A percentile compares a stretch with the other conserved stretches of the same genome.
Evolutionary conservation across 2,113 vertebrate genomes (phyloP).

Genomic region (Paramisgurnus dabryanus): DNA sequence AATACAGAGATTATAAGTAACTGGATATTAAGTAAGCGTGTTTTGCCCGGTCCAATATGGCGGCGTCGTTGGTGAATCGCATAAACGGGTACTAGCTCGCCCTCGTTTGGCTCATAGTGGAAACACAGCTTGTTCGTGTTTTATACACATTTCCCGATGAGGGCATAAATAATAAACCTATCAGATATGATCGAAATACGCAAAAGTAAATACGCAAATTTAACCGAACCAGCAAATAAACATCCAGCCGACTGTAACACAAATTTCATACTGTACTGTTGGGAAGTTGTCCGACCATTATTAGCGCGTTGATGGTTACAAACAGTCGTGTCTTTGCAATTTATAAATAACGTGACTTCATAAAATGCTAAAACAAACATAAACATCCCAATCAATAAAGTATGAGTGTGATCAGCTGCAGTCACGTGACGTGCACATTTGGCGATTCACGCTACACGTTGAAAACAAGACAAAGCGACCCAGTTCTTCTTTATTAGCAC

Average conservation of each 20-base stretch:
- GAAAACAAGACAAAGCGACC: background rate
- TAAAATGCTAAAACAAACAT: background rate
- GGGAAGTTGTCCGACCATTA: background rate
- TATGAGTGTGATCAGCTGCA: conserved; percentile 25
- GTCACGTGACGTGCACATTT: conserved; percentile 31
- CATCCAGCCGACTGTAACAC: background rate
- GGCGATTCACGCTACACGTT: background rate
- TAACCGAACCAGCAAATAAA: background rate
- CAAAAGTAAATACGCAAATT: background rate
- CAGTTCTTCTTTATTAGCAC: background rate
- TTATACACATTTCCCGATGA: too few species aligned
- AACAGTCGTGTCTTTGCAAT: background rate
- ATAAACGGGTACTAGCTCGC: too few species aligned
- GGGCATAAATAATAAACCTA: too few species aligned
- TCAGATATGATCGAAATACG: too few species aligned
- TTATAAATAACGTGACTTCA: background rate
- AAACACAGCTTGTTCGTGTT: too few species aligned
- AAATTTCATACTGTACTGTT: too few species aligned
- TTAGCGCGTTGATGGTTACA: background rate
- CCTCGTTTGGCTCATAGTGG: too few species aligned
- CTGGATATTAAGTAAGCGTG: too few species aligned
- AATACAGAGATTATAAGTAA: too few species aligned
- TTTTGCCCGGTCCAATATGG: too few species aligned
- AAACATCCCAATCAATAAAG: background rate
- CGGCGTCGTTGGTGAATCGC: too few species aligned